These are phyloP conservation scores for Homarus americanus DNA, from an alignment of 1,140 invertebrate species.

Conservation along the genomic window DNA sequence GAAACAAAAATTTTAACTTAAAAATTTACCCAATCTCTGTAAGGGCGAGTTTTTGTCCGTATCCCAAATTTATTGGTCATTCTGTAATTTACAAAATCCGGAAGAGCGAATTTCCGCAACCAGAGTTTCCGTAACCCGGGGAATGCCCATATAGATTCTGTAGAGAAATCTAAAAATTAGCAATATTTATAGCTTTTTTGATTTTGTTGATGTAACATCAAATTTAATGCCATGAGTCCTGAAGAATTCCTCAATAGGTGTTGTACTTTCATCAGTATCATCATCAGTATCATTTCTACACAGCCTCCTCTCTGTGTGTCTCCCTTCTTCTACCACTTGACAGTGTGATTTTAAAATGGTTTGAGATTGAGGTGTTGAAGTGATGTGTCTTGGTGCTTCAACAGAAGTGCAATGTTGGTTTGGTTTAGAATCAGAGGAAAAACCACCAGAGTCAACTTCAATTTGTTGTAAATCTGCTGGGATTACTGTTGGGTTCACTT, in stretches of 20 bases:
- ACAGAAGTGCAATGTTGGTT: neutral
- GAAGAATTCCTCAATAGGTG: slow-evolving; percentile 60
- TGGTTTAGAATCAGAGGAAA: neutral
- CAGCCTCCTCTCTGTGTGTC: neutral
- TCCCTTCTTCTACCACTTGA: slow-evolving; percentile 1
- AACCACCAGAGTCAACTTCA: neutral
- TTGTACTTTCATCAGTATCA: slow-evolving; percentile 65
- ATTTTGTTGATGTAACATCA: slow-evolving; percentile 47
- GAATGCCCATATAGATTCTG: too few species aligned
- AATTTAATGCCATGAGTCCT: slow-evolving; percentile 47
- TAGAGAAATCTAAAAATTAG: neutral
- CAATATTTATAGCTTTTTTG: slow-evolving; percentile 44
- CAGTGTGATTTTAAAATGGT: neutral
- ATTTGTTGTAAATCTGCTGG: neutral
- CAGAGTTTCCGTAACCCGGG: too few species aligned
- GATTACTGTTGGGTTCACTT: neutral
- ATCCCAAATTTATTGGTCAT: too few species aligned
- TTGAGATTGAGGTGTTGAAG: neutral
- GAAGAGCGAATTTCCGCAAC: too few species aligned
- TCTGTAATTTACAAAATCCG: too few species aligned
- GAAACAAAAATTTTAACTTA: too few species aligned
- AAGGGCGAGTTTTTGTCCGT: too few species aligned
- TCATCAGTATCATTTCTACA: slow-evolving; percentile 51
- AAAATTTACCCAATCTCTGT: too few species aligned
- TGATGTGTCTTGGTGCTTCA: neutral